A percentile compares a stretch with the other conserved stretches of the same genome.
Evolutionary conservation across 2,113 vertebrate genomes (phyloP).

Genomic region (Anser brachyrhynchus): DNA sequence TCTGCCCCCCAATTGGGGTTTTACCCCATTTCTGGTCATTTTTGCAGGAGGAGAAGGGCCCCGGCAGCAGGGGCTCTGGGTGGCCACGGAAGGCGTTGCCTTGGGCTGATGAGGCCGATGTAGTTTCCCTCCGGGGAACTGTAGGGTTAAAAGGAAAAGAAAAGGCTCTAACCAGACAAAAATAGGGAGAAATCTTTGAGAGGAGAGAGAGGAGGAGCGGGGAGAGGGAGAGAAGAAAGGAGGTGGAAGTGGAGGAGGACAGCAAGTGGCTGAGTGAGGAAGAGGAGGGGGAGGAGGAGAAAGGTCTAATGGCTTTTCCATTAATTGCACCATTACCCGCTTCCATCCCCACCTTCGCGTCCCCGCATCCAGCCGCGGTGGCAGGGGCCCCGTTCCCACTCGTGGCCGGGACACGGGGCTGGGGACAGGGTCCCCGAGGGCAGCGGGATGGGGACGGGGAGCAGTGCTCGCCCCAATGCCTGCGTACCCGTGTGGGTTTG

Average conservation of each 20-base stretch:
- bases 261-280: slow-evolving; percentile 62
- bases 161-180: slow-evolving; percentile 59
- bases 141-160: slow-evolving; percentile 63
- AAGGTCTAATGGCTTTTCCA: slow-evolving; percentile 77
- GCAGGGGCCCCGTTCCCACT: not conserved
- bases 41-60: not conserved
- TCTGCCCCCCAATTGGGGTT: not conserved
- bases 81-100: fast-evolving
- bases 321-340: slow-evolving; percentile 78
- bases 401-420: not conserved
- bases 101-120: not conserved
- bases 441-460: not conserved
- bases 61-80: not conserved
- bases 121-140: not conserved
- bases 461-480: not conserved
- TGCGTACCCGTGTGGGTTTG: not conserved
- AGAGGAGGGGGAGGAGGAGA: slow-evolving; percentile 68
- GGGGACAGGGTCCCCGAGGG: fast-evolving
- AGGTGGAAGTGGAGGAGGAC: slow-evolving; percentile 68
- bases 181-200: slow-evolving; percentile 69
- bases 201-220: slow-evolving; percentile 62
- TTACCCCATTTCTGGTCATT: not conserved
- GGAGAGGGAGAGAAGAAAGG: slow-evolving; percentile 65
- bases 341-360: slow-evolving; percentile 51
- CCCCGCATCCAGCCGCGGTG: slow-evolving; percentile 22